Base-by-base conservation (phyloP, 2,797 vertebrate species). In the Siniperca scherzeri region DNA sequence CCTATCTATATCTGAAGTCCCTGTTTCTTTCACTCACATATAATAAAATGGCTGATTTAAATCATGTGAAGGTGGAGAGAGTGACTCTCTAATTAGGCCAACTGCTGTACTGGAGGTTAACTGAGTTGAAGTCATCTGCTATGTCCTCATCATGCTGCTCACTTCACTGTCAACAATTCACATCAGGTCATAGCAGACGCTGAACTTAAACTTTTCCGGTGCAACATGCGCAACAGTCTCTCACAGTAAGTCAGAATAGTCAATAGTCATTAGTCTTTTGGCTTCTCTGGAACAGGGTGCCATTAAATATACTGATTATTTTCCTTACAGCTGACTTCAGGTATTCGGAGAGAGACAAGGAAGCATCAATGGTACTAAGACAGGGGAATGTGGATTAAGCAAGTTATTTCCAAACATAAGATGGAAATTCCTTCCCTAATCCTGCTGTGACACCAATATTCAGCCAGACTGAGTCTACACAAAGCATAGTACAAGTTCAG, bases 361-460 rank as follows among this genome's bases (percentile, higher is more conserved):
- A 89, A 85, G 75, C 46, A 83, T 44, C 85, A 88, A 87, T 87
- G 75, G 78, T 55, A 79, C 84, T 82, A 81, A 87, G n/a, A 74
- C 76, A 68, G 62, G 72, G 87, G 92, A 96, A 95, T 96, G 93
- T 90, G 84, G 91, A 89, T 91, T 95, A 92, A 89, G 91, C 83
- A 69, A 89, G 86, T 92, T 85, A 95, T 94, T 36, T 95, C 92
- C 87, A 74, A 87, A 77, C 80, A 70, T 92, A 89, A 90, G 80
- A 93, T 89, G 82, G 84, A 94, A 93, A 95, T 92, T 93, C 94
- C 88, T 92, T 55, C 27, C n/a, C 83, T 94, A 95, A 96, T 95
- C 95, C 93, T 71, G 74, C 90, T 91, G 91, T 74, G 86, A 83
- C 85, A 81, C 83, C 44, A 66, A 83, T 78, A 85, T 83, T 80